Percentiles rank a stretch among this genome's conserved stretches.
Evolutionary conservation across 2,888 invertebrate species (phyloP).

Genomic region (Euplexia lucipara): DNA sequence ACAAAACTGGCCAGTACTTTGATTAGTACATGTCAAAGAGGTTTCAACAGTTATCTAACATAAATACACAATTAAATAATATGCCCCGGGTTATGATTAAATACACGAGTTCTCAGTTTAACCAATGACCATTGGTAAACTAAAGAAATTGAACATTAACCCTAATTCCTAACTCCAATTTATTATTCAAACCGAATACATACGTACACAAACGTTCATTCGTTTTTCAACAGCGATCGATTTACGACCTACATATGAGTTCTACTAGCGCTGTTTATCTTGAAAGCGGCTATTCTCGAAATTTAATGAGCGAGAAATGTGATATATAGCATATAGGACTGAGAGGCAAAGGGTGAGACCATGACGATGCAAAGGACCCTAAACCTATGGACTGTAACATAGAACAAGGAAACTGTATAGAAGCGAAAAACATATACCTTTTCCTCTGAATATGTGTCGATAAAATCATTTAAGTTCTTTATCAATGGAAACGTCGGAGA

Average conservation of each 20-base stretch:
- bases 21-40: no score
- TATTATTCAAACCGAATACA: conserved; percentile 42
- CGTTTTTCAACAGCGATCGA: conserved; percentile 56
- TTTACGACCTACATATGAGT: conserved; percentile 57
- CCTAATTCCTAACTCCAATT: conserved; percentile 25
- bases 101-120: background rate
- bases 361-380: conserved; percentile 48
- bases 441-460: background rate
- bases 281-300: conserved; percentile 54
- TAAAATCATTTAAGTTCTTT: conserved; percentile 5
- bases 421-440: background rate
- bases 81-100: background rate
- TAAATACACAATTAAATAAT: no score
- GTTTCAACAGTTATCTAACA: no score
- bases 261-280: conserved; percentile 50
- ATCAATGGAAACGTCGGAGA: no score
- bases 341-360: conserved; percentile 23
- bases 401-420: conserved; percentile 17
- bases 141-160: conserved; percentile 37
- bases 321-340: conserved; percentile 46
- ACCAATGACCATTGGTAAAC: background rate
- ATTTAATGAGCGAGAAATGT: conserved; percentile 62
- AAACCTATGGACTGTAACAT: conserved; percentile 36
- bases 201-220: conserved; percentile 33
- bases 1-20: no score